Percentiles rank a stretch among this genome's conserved stretches.
Conservation (phyloP, 2,113 vertebrate species). For the Epinephelus moara region DNA sequence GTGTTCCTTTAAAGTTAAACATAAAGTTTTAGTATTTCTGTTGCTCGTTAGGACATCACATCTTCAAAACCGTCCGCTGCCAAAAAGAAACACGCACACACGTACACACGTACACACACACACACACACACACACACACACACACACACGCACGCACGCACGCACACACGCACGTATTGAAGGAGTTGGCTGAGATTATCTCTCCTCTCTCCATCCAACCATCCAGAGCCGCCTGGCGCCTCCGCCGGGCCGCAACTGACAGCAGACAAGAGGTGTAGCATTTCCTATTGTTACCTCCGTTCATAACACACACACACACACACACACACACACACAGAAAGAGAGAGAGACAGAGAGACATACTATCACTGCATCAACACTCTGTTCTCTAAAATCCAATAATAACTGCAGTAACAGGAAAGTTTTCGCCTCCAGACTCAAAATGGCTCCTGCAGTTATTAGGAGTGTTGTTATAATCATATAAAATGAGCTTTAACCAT, state of each 20-base stretch:
- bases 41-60: not conserved
- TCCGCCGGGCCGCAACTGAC: constrained; percentile 68
- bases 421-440: not conserved
- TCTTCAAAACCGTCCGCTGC: not conserved
- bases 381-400: too few species aligned
- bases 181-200: constrained; percentile 70
- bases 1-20: not conserved
- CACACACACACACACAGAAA: constrained; percentile 10
- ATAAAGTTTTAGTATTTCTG: constrained; percentile 1
- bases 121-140: not conserved
- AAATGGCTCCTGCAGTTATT: too few species aligned
- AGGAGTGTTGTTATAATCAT: too few species aligned
- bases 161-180: not conserved
- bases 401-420: not conserved
- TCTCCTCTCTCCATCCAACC: constrained; percentile 65
- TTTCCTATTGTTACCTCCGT: constrained; percentile 77
- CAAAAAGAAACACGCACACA: not conserved
- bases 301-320: constrained; percentile 36
- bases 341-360: not conserved
- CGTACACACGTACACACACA: not conserved
- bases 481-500: too few species aligned
- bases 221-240: constrained; percentile 76
- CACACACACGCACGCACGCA: not conserved
- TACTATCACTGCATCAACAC: too few species aligned
- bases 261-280: constrained; percentile 79